phyloP scores from a whole-genome alignment of 2,797 vertebrate genomes.

The Darevskia mixta region DNA sequence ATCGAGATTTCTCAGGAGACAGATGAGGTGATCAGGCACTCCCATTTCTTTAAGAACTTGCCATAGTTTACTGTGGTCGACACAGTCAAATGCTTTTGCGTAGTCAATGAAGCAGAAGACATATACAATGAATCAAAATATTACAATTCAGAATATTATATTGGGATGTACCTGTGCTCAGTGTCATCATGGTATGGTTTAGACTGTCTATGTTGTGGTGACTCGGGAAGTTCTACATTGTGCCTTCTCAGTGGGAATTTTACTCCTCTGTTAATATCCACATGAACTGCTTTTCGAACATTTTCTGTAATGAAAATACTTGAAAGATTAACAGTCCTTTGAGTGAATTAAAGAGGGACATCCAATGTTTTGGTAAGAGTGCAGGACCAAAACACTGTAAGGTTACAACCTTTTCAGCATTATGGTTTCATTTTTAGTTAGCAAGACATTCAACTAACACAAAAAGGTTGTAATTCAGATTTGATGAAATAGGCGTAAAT shows the following conservation, averaged over 20 bases:
- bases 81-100: too few relatives aligned
- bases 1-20: too few relatives aligned
- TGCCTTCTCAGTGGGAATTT: slow-evolving; percentile 69
- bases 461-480: neutral
- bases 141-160: neutral
- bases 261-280: slow-evolving; percentile 75
- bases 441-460: neutral
- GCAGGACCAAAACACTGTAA: neutral
- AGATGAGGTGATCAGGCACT: too few relatives aligned
- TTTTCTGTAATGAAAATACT: slow-evolving; percentile 78
- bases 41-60: too few relatives aligned
- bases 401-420: neutral
- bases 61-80: too few relatives aligned
- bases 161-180: slow-evolving; percentile 80
- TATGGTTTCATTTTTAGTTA: neutral
- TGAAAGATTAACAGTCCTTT: slow-evolving; percentile 18
- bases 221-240: slow-evolving; percentile 85
- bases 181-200: slow-evolving; percentile 80
- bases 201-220: slow-evolving; percentile 81
- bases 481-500: neutral
- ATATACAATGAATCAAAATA: neutral
- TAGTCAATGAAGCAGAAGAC: too few relatives aligned
- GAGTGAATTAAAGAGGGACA: neutral
- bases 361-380: slow-evolving; percentile 5
- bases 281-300: slow-evolving; percentile 77